Conservation (phyloP, 2,113 vertebrate species). For the Labeo rohita region DNA sequence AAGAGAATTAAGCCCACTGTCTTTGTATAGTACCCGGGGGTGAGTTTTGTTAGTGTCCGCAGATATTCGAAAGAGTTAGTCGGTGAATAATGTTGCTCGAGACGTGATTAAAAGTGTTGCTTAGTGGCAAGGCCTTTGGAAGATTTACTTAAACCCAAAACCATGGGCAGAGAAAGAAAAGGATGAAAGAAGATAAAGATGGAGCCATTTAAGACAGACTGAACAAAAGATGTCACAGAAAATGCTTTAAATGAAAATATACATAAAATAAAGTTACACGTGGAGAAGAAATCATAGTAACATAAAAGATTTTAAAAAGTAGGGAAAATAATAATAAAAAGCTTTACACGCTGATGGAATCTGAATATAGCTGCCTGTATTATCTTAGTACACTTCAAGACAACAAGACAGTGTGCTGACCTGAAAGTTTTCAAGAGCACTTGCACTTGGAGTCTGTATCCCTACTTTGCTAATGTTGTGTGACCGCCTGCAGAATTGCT, state of each 20-base stretch:
- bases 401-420: conserved; percentile 1
- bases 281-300: conserved; percentile 68
- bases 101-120: conserved; percentile 65
- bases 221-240: conserved; percentile 27
- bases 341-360: conserved; percentile 79
- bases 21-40: background rate
- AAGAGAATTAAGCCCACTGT: conserved; percentile 36
- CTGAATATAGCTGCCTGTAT: conserved; percentile 71
- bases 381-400: background rate
- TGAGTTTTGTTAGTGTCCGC: conserved; percentile 69
- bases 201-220: conserved; percentile 60
- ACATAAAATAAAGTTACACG: conserved; percentile 57
- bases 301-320: conserved; percentile 25
- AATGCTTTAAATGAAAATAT: conserved; percentile 47
- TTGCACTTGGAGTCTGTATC: conserved; percentile 12
- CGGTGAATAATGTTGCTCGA: conserved; percentile 53
- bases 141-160: conserved; percentile 71
- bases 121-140: conserved; percentile 81
- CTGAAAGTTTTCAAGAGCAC: conserved; percentile 9
- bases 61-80: conserved; percentile 83
- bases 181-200: conserved; percentile 54
- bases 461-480: conserved; percentile 36
- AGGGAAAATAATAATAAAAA: conserved; percentile 75
- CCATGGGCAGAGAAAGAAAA: conserved; percentile 67
- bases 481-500: conserved; percentile 30